These are phyloP conservation scores for Ambastaia sidthimunki DNA, from an alignment of 2,797 vertebrate species.

Conservation along the genomic window DNA sequence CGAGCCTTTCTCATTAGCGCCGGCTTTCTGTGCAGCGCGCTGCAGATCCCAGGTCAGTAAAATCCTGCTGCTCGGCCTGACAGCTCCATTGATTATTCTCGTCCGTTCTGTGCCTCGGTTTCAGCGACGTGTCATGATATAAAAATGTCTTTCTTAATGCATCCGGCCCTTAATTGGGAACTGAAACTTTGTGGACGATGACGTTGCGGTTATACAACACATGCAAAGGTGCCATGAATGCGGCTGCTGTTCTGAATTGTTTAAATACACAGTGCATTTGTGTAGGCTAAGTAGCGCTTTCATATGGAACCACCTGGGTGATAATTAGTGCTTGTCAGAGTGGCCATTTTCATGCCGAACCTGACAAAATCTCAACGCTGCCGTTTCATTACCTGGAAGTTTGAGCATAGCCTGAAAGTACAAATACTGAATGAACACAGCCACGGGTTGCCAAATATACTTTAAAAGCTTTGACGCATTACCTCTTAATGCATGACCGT, in stretches of 20 bases:
- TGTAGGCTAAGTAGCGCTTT: slow-evolving; percentile 30
- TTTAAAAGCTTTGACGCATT: neutral
- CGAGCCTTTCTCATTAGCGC: slow-evolving; percentile 37
- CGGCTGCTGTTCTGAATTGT: slow-evolving; percentile 39
- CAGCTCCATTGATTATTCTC: slow-evolving; percentile 47
- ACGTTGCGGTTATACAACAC: slow-evolving; percentile 20
- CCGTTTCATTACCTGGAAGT: slow-evolving; percentile 30
- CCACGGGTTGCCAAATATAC: slow-evolving; percentile 38
- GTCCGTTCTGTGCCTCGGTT: slow-evolving; percentile 29
- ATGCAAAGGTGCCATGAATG: neutral
- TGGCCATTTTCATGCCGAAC: slow-evolving; percentile 20
- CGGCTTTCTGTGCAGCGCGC: slow-evolving; percentile 23
- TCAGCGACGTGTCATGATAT: slow-evolving; percentile 41
- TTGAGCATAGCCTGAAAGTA: slow-evolving; percentile 9
- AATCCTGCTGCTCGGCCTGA: slow-evolving; percentile 33
- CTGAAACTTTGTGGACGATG: neutral
- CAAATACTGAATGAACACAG: slow-evolving; percentile 33
- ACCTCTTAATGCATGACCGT: slow-evolving; percentile 3
- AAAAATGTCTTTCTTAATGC: slow-evolving; percentile 35
- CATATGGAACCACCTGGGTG: slow-evolving; percentile 38
- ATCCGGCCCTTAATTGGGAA: slow-evolving; percentile 27
- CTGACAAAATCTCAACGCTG: slow-evolving; percentile 17
- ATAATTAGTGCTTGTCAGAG: slow-evolving; percentile 41
- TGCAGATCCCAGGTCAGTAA: slow-evolving; percentile 43
- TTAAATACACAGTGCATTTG: slow-evolving; percentile 25